These are phyloP conservation scores for Drosophila grimshawi DNA, from an alignment of 1,140 invertebrate species.

Conservation along the genomic window DNA sequence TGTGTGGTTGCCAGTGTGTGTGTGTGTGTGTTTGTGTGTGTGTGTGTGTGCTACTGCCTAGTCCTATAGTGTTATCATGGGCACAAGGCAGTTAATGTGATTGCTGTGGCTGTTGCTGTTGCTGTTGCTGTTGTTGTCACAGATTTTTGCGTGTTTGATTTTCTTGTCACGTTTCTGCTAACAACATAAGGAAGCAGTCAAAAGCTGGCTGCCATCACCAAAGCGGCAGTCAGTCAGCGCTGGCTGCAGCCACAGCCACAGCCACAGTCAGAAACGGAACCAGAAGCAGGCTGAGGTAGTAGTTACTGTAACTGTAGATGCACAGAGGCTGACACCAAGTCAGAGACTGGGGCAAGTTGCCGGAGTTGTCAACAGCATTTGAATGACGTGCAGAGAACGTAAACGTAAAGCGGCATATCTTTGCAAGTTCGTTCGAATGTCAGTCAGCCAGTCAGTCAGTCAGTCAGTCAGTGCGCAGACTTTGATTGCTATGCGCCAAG, in stretches of 20 bases:
- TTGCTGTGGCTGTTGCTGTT: conserved; percentile 19
- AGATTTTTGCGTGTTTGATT: conserved; percentile 78
- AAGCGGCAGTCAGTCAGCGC: conserved; percentile 47
- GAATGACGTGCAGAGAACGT: conserved; percentile 61
- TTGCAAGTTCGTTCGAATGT: conserved; percentile 69
- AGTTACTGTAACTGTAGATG: background rate
- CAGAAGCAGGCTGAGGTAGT: conserved; percentile 6
- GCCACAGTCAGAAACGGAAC: conserved; percentile 22
- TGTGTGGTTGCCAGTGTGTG: background rate
- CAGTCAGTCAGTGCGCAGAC: conserved; percentile 51
- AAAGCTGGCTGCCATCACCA: conserved; percentile 58
- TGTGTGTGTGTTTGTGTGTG: conserved; percentile 34
- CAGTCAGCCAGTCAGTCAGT: conserved; percentile 51
- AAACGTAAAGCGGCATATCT: conserved; percentile 43
- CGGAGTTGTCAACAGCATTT: conserved; percentile 74
- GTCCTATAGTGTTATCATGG: conserved; percentile 42
- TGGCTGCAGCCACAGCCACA: conserved; percentile 19
- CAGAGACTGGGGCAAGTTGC: background rate
- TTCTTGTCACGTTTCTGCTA: conserved; percentile 81
- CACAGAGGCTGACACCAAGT: background rate
- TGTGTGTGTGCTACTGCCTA: conserved; percentile 6
- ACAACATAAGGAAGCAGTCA: conserved; percentile 83
- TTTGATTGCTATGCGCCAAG: conserved; percentile 80
- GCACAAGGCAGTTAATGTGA: conserved; percentile 33
- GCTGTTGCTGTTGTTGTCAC: conserved; percentile 45